Conservation (phyloP, 1,140 invertebrate species). For the Drosophila cardini region DNA sequence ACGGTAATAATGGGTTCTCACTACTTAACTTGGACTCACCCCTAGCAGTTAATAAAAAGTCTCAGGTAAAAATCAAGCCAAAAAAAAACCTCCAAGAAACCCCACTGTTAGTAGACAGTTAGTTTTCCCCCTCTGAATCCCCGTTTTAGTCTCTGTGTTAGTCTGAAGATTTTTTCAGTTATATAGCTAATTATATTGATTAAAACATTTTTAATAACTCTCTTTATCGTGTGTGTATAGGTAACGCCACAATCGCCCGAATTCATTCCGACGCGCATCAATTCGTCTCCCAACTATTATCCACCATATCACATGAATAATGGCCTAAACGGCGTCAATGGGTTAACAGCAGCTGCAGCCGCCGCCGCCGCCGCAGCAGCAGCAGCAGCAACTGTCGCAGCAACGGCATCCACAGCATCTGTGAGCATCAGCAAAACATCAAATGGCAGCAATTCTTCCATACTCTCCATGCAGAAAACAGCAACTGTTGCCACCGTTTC, state of each 20-base stretch:
- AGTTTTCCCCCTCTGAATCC: not conserved
- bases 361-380: slow-evolving; percentile 67
- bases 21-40: slow-evolving; percentile 86
- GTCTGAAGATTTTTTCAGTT: not conserved
- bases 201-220: too few relatives aligned
- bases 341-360: slow-evolving; percentile 68
- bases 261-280: slow-evolving; percentile 85
- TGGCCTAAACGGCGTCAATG: slow-evolving; percentile 79
- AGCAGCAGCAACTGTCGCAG: slow-evolving; percentile 52
- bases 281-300: slow-evolving; percentile 82
- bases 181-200: too few relatives aligned
- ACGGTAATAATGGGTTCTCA: slow-evolving; percentile 86
- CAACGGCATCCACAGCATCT: slow-evolving; percentile 54
- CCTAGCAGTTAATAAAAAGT: slow-evolving; percentile 85
- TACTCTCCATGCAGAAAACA: slow-evolving; percentile 76
- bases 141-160: not conserved
- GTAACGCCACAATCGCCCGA: slow-evolving; percentile 85
- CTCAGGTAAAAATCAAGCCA: slow-evolving; percentile 72
- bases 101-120: slow-evolving; percentile 20
- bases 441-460: slow-evolving; percentile 70
- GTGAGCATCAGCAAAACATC: slow-evolving; percentile 65
- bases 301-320: slow-evolving; percentile 82
- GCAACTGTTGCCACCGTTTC: slow-evolving; percentile 62
- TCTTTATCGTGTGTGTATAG: slow-evolving; percentile 46
- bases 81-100: not conserved